These are phyloP conservation scores for Corythoichthys intestinalis DNA, from an alignment of 2,113 vertebrate genomes.

Conservation along the genomic window DNA sequence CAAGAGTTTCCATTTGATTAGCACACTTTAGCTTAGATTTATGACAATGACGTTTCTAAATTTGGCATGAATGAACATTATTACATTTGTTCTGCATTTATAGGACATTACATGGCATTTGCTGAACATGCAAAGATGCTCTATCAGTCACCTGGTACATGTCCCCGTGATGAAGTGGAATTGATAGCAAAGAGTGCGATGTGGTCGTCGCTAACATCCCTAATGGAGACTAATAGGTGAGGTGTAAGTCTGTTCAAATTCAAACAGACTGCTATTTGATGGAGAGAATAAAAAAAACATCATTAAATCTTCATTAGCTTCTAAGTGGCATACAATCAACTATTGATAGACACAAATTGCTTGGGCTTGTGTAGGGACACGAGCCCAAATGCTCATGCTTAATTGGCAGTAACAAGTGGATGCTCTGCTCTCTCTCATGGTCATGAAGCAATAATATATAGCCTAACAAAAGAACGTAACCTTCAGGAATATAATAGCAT, in stretches of 20 bases:
- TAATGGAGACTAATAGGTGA: slow-evolving; percentile 66
- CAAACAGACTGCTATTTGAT: slow-evolving; percentile 55
- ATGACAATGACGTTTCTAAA: not conserved
- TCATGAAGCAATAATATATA: slow-evolving; percentile 26
- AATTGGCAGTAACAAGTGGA: slow-evolving; percentile 66
- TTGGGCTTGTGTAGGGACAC: slow-evolving; percentile 59
- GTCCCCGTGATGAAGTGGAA: slow-evolving; percentile 41
- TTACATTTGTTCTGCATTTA: not conserved
- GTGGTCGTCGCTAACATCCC: slow-evolving; percentile 47
- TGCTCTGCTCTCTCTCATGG: slow-evolving; percentile 30
- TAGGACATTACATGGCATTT: not conserved
- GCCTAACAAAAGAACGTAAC: slow-evolving; percentile 57
- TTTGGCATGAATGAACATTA: not conserved
- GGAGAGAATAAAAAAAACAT: slow-evolving; percentile 58
- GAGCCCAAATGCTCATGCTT: slow-evolving; percentile 71
- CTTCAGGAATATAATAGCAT: slow-evolving; percentile 53
- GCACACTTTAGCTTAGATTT: not conserved
- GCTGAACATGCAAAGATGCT: not conserved
- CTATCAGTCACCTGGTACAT: not conserved
- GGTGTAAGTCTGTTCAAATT: slow-evolving; percentile 53
- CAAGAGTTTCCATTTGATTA: not conserved
- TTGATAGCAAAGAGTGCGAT: slow-evolving; percentile 55
- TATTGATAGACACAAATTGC: slow-evolving; percentile 76
- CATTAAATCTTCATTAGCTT: slow-evolving; percentile 78
- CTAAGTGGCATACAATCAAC: slow-evolving; percentile 76